A percentile compares a stretch with the other conserved stretches of the same genome.
Evolutionary conservation across 2,888 invertebrate genomes (phyloP).

Genomic region (Tinea trinotella): DNA sequence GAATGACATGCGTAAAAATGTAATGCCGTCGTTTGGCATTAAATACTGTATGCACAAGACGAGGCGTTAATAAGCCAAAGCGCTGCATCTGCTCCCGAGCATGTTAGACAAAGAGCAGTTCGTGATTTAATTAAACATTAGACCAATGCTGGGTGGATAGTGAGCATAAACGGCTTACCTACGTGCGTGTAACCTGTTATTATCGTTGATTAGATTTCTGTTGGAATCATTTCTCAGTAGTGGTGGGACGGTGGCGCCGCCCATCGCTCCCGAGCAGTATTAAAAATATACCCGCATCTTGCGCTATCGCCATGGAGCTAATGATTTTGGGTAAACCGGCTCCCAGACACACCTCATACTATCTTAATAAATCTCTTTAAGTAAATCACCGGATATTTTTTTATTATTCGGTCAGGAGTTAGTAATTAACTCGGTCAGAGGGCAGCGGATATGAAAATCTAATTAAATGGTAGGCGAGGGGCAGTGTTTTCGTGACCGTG

Average conservation of each 20-base stretch:
- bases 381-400: constrained; percentile 62
- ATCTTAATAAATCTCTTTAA: constrained; percentile 58
- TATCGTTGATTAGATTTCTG: constrained; percentile 72
- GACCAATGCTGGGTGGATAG: constrained; percentile 49
- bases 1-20: constrained; percentile 34
- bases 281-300: constrained; percentile 62
- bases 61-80: not conserved
- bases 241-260: constrained; percentile 50
- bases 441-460: constrained; percentile 66
- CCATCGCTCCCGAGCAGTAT: constrained; percentile 67
- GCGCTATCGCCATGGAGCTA: constrained; percentile 62
- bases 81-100: constrained; percentile 5
- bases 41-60: not conserved
- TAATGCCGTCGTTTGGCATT: constrained; percentile 24
- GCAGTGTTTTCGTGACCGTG: constrained; percentile 4
- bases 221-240: constrained; percentile 72
- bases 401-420: constrained; percentile 61
- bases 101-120: constrained; percentile 51
- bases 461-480: constrained; percentile 62
- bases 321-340: constrained; percentile 71
- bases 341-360: constrained; percentile 57
- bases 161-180: constrained; percentile 52
- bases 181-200: constrained; percentile 66
- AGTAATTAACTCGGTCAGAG: constrained; percentile 71
- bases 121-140: constrained; percentile 70